A percentile compares a stretch with the other conserved stretches of the same genome.
phyloP scores from a whole-genome alignment of 1,140 invertebrate genomes.

The Zaprionus tsacasi region DNA sequence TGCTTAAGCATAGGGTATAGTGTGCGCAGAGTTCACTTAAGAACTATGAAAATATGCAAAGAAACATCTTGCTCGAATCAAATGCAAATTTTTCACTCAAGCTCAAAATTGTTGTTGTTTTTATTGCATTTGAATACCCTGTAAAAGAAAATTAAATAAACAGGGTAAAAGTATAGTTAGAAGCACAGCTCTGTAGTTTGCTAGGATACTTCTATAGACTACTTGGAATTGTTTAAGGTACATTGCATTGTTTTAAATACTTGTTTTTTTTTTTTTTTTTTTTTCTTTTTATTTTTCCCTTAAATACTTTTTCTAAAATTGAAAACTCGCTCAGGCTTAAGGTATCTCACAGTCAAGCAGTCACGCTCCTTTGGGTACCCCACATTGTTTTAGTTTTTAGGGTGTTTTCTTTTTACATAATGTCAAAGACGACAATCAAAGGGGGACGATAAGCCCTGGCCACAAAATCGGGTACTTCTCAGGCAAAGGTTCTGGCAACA shows the following conservation, averaged over 20 bases:
- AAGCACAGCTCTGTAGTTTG: no score
- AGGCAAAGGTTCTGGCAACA: slow-evolving; percentile 57
- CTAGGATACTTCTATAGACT: no score
- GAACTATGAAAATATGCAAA: neutral
- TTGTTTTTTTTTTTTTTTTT: no score
- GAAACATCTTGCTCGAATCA: slow-evolving; percentile 13
- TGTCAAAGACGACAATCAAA: slow-evolving; percentile 53
- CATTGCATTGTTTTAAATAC: no score
- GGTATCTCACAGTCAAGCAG: neutral
- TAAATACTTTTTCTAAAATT: no score
- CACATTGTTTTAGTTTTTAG: slow-evolving; percentile 13
- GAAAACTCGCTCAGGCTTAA: no score
- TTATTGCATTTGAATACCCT: slow-evolving; percentile 1
- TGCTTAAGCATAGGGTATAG: neutral
- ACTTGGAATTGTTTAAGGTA: no score
- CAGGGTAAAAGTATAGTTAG: neutral
- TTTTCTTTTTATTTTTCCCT: no score
- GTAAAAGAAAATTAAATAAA: neutral
- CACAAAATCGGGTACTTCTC: slow-evolving; percentile 54
- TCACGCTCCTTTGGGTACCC: neutral
- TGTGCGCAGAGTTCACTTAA: neutral
- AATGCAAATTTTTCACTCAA: slow-evolving; percentile 46
- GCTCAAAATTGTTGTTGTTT: slow-evolving; percentile 18
- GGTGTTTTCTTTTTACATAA: slow-evolving; percentile 31
- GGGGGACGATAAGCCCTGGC: slow-evolving; percentile 52